Base-by-base conservation (phyloP, 2,113 vertebrate species). In the Crotophaga sulcirostris region DNA sequence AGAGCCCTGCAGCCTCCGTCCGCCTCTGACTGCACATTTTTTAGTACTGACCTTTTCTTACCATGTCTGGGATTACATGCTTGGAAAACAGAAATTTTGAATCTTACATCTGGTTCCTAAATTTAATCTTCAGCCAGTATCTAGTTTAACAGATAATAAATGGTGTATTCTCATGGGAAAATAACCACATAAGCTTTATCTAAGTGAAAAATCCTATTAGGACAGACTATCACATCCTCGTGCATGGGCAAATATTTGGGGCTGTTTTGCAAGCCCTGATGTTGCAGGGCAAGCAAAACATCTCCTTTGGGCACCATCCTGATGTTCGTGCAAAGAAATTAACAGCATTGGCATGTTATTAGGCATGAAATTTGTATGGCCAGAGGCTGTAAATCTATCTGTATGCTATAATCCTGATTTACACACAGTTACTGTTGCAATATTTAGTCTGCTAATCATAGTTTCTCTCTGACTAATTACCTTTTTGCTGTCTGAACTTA, bases 161-260 rank as follows among this genome's bases (percentile, higher is more conserved):
- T 21, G n/a, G 58, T n/a, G 36, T 34, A 20, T 88, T 97, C 75
- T 75, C 67, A 16, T 88, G 88, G 79, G 79, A 88, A 93, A 93
- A 82, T 4, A 92, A 28, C 51, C 77, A n/a, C 52, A 6, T 52
- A 28, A 73, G 28, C n/a, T 73, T 73, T 88, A 69, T 85, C 82
- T 31, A 31, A 51, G 59, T 42, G 67, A 89, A 94, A 83, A 55
- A 91, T 94, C 74, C 54, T 66, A 40, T 3, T 62, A 54, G 59
- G 79, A 45, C 64, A 20, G 11, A 5, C 40, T 89, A 4, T 68
- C 69, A 20, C 28, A 52, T 82, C 69, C 64, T 36, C 73, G 21
- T 68, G 40, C 62, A 42, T 11, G 62, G 74, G 58, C 58, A 73
- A 69, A 82, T 87, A 64, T 87, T 85, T 79, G 24, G 66, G 44